Base-by-base conservation (phyloP, 2,888 invertebrate species). In the Acrocyrtus sp. region DNA sequence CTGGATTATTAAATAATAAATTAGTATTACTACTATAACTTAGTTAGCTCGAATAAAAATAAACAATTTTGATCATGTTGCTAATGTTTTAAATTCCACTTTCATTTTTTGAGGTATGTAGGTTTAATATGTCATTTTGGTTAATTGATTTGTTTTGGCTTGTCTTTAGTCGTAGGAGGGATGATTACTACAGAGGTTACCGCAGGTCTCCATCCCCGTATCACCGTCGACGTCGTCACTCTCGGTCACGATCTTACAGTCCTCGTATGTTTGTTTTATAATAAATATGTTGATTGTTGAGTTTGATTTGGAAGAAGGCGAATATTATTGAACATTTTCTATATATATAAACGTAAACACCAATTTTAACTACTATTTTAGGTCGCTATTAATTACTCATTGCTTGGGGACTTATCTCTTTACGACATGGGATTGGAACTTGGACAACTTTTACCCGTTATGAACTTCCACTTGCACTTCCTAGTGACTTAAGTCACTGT, bases 211-310 rank as follows among this genome's bases (percentile, higher is more conserved):
- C 92, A 34, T 92, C 92, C 61, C 92, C 92, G 72, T 90, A 91
- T 85, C 72, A 74, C 53, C 76, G 76, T 57, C 68, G 73, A 2
- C 90, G 91, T 84, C 91, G 92, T 80, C 88, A 92, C 72, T 92
- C 92, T 78, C 89, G 92, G 82, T 92, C 90, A 69, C 86, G 89
- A 69, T 89, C 92, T 77, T 92, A 92, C 85, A 91, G 92, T 82
- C 92, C 92, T 84, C 91, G 92, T 92, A 89, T 91, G 91, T 91
- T n/a, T n/a, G n/a, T n/a, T 83, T 34, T 10, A 51, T 6, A 22
- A 24, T 2, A 17, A 5, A 12, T 41, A 5, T 6, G 22, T 22
- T 43, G 15, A 57, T 8, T 57, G 39, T 3, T 57, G 34, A 19
- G 24, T 27, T 1, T 34, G 22, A 6, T n/a, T n/a, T n/a, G n/a